These are phyloP conservation scores for Melanerpes formicivorus DNA, from an alignment of 2,113 vertebrate species.

Conservation along the genomic window DNA sequence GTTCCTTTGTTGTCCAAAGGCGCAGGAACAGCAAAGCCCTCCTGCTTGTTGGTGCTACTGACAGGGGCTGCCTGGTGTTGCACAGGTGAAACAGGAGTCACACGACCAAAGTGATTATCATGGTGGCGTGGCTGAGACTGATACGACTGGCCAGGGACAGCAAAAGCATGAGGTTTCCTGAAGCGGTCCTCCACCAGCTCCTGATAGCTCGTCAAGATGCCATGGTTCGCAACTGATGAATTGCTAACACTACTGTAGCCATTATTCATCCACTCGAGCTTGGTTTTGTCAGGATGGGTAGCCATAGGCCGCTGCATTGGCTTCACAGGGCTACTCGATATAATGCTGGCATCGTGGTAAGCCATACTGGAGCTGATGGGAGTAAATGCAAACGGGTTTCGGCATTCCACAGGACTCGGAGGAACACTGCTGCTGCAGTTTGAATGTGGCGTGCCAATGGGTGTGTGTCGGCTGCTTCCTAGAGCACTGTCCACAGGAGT, in stretches of 20 bases:
- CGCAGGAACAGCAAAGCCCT: constrained; percentile 96
- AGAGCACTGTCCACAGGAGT: constrained; percentile 94
- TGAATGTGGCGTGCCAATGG: constrained; percentile 93
- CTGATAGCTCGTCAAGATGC: constrained; percentile 92
- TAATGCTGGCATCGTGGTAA: constrained; percentile 90
- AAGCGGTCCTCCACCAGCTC: constrained; percentile 96
- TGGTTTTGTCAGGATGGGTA: constrained; percentile 96
- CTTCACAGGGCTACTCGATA: constrained; percentile 95
- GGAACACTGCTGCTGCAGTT: constrained; percentile 96
- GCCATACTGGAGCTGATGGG: constrained; percentile 96
- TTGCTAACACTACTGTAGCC: constrained; percentile 82
- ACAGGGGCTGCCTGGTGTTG: constrained; percentile 87
- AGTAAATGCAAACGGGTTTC: constrained; percentile 96
- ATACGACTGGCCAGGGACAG: constrained; percentile 92
- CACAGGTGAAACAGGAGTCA: constrained; percentile 95
- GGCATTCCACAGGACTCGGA: constrained; percentile 96
- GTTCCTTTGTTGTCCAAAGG: constrained; percentile 91
- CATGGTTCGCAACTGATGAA: constrained; percentile 80
- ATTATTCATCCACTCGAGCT: constrained; percentile 97
- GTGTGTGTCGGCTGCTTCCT: constrained; percentile 93
- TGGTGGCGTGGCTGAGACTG: constrained; percentile 89
- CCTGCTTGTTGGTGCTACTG: constrained; percentile 86
- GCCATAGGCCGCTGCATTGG: constrained; percentile 98
- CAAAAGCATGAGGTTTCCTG: constrained; percentile 96
- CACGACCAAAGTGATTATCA: constrained; percentile 88